phyloP scores from a whole-genome alignment of 2,113 vertebrate genomes.

The Hoplias malabaricus region DNA sequence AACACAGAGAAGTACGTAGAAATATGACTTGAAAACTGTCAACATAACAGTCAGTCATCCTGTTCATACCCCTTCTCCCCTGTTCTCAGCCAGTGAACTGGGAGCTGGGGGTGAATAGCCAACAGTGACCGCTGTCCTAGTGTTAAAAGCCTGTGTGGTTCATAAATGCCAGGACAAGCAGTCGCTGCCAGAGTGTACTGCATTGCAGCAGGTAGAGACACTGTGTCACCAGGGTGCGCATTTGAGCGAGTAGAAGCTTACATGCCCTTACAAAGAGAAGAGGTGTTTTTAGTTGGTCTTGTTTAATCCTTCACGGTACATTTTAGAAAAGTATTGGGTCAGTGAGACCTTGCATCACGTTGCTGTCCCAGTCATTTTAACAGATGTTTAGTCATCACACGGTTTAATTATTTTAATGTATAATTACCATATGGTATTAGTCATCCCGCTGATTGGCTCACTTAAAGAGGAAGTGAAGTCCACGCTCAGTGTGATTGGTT shows the following conservation, averaged over 20 bases:
- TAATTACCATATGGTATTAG: conserved; percentile 12
- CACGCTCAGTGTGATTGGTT: background rate
- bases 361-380: conserved; percentile 37
- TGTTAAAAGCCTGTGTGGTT: conserved; percentile 24
- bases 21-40: too few relatives aligned
- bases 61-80: background rate
- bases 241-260: conserved; percentile 37
- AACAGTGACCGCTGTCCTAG: conserved; percentile 11
- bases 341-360: conserved; percentile 35
- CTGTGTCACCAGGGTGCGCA: background rate
- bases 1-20: background rate
- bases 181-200: background rate
- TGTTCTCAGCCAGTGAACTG: conserved; percentile 14
- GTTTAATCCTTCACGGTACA: conserved; percentile 13
- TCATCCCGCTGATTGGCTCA: background rate
- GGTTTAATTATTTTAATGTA: conserved; percentile 11
- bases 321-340: conserved; percentile 12
- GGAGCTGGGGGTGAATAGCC: background rate
- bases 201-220: conserved; percentile 16
- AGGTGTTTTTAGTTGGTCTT: conserved; percentile 5
- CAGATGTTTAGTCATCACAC: background rate
- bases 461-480: background rate
- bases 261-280: conserved; percentile 6
- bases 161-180: conserved; percentile 17
- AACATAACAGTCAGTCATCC: conserved; percentile 12